Evolutionary conservation across 2,888 invertebrate species (phyloP).

Genomic region (Conomelus anceps): DNA sequence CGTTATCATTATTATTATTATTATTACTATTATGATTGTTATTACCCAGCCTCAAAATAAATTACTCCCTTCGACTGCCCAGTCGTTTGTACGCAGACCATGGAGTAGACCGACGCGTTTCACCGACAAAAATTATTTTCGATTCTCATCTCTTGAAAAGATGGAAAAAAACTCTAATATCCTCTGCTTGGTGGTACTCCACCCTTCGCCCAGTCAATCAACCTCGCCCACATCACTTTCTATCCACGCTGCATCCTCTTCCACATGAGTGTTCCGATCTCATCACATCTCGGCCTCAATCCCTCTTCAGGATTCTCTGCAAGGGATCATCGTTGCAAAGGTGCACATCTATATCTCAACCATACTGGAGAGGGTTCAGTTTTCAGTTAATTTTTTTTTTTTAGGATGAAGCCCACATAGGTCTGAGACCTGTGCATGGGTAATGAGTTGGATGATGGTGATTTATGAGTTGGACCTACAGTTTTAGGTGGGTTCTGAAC

Average conservation of each 20-base stretch:
- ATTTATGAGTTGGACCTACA: too few relatives aligned
- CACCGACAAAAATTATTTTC: conserved; percentile 12
- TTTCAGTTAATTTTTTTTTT: too few relatives aligned
- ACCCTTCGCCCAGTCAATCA: neutral
- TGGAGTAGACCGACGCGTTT: neutral
- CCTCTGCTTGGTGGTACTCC: neutral
- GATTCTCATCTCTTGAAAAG: neutral
- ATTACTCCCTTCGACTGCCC: neutral
- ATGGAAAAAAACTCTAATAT: conserved; percentile 2
- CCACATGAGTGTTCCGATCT: neutral
- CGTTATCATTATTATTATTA: neutral
- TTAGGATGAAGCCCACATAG: too few relatives aligned
- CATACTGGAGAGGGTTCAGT: too few relatives aligned
- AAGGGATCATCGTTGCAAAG: too few relatives aligned
- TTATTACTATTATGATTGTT: conserved; percentile 4
- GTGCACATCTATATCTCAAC: too few relatives aligned
- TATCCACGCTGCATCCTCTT: neutral
- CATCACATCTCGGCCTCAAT: neutral
- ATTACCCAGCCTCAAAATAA: conserved; percentile 3
- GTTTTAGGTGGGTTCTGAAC: too few relatives aligned
- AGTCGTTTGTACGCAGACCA: neutral
- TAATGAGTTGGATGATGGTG: too few relatives aligned
- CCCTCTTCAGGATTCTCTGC: too few relatives aligned
- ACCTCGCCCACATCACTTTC: neutral
- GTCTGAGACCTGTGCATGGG: too few relatives aligned